These are phyloP conservation scores for Origma solitaria DNA, from an alignment of 2,113 vertebrate species.

Conservation along the genomic window DNA sequence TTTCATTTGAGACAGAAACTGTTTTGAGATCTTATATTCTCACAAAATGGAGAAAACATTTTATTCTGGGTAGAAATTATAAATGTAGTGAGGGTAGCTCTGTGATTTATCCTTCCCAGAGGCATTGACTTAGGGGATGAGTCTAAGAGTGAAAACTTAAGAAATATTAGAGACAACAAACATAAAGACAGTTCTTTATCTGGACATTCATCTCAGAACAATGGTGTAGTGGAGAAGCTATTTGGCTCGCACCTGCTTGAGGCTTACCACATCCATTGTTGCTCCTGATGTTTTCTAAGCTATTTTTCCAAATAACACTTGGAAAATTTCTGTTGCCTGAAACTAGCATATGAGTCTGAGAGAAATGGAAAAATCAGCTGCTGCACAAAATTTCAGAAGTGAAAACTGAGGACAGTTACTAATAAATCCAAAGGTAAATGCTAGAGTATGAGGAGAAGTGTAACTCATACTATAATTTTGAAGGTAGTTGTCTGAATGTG, in stretches of 20 bases:
- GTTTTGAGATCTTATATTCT: neutral
- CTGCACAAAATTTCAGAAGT: neutral
- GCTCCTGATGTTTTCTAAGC: neutral
- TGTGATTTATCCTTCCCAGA: conserved; percentile 31
- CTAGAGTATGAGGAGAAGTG: neutral
- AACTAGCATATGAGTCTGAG: neutral
- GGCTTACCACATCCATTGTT: neutral
- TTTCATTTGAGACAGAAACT: neutral
- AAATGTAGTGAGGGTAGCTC: neutral
- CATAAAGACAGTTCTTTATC: neutral
- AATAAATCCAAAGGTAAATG: neutral
- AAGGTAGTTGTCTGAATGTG: neutral
- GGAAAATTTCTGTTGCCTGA: neutral
- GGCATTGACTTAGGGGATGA: neutral
- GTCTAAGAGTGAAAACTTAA: neutral
- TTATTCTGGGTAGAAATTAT: neutral
- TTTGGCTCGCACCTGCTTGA: neutral
- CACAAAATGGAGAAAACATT: neutral
- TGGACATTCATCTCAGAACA: neutral
- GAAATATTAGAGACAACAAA: neutral
- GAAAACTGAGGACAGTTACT: neutral
- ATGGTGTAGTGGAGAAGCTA: neutral
- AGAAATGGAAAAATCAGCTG: neutral
- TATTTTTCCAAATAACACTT: neutral
- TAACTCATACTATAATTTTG: neutral